A percentile compares a stretch with the other conserved stretches of the same genome.
phyloP scores from a whole-genome alignment of 1,140 invertebrate genomes.

The Lamellibrachia luymesi region DNA sequence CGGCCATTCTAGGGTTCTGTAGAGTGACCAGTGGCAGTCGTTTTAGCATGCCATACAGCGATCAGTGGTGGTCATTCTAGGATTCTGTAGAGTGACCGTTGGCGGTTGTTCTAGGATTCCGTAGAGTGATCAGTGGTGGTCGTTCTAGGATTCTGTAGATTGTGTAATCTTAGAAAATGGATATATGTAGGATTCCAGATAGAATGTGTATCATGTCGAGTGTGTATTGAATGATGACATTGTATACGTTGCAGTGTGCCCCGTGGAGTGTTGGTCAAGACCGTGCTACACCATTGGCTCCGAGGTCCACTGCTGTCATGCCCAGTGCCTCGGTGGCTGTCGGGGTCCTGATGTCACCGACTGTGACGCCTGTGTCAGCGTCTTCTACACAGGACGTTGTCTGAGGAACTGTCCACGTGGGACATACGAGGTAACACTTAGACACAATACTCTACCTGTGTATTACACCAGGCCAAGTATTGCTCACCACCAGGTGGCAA shows the following conservation, averaged over 20 bases:
- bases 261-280: not conserved
- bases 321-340: conserved; percentile 82
- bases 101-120: no score
- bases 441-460: not conserved
- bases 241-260: conserved; percentile 12
- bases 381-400: conserved; percentile 65
- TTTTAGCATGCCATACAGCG: no score
- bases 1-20: no score
- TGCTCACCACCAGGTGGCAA: not conserved
- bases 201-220: not conserved
- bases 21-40: no score
- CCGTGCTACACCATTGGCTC: conserved; percentile 6
- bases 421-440: conserved; percentile 63
- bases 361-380: conserved; percentile 76
- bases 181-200: no score
- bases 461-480: not conserved
- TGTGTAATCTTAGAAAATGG: no score
- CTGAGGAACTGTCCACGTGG: conserved; percentile 68
- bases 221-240: not conserved
- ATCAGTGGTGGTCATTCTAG: no score
- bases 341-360: conserved; percentile 59
- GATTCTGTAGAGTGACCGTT: no score
- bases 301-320: conserved; percentile 69
- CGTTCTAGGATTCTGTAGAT: no score
- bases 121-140: no score